Base-by-base conservation (phyloP, 2,888 invertebrate species). In the Maniola hyperantus region DNA sequence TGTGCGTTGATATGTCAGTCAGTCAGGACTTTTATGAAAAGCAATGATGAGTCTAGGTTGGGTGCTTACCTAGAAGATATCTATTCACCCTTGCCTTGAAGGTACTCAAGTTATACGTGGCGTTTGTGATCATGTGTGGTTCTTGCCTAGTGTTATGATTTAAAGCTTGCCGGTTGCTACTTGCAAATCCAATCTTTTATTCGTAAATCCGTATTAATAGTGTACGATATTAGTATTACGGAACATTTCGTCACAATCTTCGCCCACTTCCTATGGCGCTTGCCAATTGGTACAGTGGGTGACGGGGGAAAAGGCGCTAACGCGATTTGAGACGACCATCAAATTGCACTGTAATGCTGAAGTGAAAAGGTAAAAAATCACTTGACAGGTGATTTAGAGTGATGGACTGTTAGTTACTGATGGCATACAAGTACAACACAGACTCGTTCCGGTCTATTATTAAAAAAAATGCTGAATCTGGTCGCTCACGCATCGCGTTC, bases 241-340 rank as follows among this genome's bases (percentile, higher is more conserved):
- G 71, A 72, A 69, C 71, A 72, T 83, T 82, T 82, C 81, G 75
- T 76, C 79, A 81, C 77, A 69, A 72, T 65, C 44, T 51, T 80
- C 81, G 80, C 79, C 77, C 79, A 83, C 82, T 87, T 87, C 86
- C 85, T 83, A 77, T 73, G 76, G 73, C 74, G 78, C 78, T 82
- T 87, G 88, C 87, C 87, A 88, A 88, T 81, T 84, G 81, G 81
- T 82, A 81, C 83, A 83, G 44, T 78, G 46, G 61, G 39, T 64
- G 61, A 64, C 64, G 60, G 57, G 57, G 48, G 48, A 15, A 62
- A 55, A 69, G 34, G 67, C 58, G 67, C 50, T 58, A 62, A 67
- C 54, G 39, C 20, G 51, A 50, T 36, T 46, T n/a, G 18, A 33
- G 20, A 18, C 18, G 26, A 33, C 61, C 10, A 6, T 54, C 58